Evolutionary conservation across 2,797 vertebrate species (phyloP).

Genomic region (Sebastes paucispinis): DNA sequence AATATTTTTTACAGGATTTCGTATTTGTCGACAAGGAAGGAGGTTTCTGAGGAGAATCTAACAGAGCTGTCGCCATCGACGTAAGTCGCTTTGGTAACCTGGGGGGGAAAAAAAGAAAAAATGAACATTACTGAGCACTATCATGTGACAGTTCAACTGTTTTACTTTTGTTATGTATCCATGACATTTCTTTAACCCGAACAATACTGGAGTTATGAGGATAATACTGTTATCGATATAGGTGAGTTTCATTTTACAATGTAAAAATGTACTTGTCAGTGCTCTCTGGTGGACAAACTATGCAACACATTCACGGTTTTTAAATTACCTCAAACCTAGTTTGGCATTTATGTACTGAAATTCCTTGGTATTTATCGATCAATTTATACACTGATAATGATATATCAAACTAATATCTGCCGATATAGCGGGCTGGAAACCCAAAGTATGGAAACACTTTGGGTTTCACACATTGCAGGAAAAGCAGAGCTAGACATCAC

Average conservation of each 20-base stretch:
- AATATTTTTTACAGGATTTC: conserved; percentile 91
- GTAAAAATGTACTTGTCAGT: rapidly evolving
- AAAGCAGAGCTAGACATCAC: too few species aligned
- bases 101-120: background rate
- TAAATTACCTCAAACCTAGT: too few species aligned
- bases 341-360: background rate
- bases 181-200: background rate
- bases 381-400: too few species aligned
- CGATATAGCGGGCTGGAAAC: rapidly evolving
- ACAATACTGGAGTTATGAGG: background rate
- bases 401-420: too few species aligned
- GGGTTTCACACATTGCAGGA: too few species aligned
- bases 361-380: background rate
- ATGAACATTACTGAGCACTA: background rate
- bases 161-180: background rate
- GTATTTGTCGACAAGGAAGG: conserved; percentile 97
- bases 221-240: background rate
- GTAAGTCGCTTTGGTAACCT: conserved; percentile 94
- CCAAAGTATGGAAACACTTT: too few species aligned
- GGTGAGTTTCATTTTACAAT: too few species aligned
- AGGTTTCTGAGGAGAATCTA: conserved; percentile 94
- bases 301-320: too few species aligned
- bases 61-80: conserved; percentile 90
- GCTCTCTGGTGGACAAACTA: background rate
- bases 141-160: background rate